Evolutionary conservation across 2,888 invertebrate species (phyloP).

Genomic region (Danaus chrysippus): DNA sequence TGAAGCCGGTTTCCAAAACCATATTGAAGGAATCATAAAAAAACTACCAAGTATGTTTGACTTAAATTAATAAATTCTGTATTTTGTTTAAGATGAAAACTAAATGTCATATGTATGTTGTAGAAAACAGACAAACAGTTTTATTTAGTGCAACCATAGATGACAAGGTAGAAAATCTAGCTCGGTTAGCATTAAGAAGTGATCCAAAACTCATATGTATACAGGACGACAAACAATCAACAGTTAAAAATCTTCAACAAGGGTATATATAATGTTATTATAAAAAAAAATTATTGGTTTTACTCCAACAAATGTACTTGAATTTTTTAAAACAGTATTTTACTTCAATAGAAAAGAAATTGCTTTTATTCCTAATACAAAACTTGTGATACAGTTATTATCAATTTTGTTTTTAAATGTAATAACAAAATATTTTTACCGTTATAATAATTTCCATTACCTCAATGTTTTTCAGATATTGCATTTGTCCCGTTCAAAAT

Average conservation of each 20-base stretch:
- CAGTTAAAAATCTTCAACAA: slow-evolving; percentile 82
- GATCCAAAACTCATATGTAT: slow-evolving; percentile 94
- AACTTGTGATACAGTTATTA: too few relatives aligned
- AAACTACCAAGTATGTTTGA: slow-evolving; percentile 83
- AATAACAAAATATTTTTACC: too few relatives aligned
- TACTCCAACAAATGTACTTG: too few relatives aligned
- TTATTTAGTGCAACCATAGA: slow-evolving; percentile 99
- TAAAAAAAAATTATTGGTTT: too few relatives aligned
- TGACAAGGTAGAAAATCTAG: slow-evolving; percentile 91
- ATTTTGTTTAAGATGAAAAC: slow-evolving; percentile 1
- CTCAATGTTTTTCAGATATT: slow-evolving; percentile 80
- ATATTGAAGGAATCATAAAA: slow-evolving; percentile 93
- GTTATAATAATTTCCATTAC: not conserved
- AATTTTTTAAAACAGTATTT: too few relatives aligned
- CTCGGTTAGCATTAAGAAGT: slow-evolving; percentile 90
- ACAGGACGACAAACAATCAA: slow-evolving; percentile 87
- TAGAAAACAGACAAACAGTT: slow-evolving; percentile 95
- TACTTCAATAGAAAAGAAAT: too few relatives aligned
- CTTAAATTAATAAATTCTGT: not conserved
- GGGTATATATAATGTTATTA: not conserved
- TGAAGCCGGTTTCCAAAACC: slow-evolving; percentile 97
- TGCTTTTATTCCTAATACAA: too few relatives aligned
- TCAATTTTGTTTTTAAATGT: too few relatives aligned
- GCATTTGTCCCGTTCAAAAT: slow-evolving; percentile 95
- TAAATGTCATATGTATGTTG: slow-evolving; percentile 38